phyloP scores from a whole-genome alignment of 2,113 vertebrate species.

The Apodemus sylvaticus region DNA sequence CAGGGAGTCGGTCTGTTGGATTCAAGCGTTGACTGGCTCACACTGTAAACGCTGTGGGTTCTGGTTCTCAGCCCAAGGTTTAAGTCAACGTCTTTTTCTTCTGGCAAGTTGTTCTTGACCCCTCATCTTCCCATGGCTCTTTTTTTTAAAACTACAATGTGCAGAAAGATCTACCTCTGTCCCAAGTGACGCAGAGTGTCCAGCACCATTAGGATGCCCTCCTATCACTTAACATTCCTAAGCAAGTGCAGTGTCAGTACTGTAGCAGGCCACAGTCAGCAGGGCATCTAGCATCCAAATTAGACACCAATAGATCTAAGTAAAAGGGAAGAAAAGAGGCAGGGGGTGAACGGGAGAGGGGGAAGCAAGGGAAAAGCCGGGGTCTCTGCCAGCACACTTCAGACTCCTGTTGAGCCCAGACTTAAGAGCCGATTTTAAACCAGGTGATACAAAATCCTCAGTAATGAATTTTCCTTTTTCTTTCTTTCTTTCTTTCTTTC shows the following conservation, averaged over 20 bases:
- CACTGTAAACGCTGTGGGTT: constrained; percentile 16
- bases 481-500: too few species aligned
- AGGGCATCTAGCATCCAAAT: constrained; percentile 68
- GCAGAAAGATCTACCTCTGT: constrained; percentile 60
- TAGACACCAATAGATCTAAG: constrained; percentile 71
- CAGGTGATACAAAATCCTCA: constrained; percentile 63
- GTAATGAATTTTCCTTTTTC: background rate
- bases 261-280: constrained; percentile 44
- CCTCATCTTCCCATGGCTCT: background rate
- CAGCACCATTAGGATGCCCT: constrained; percentile 63
- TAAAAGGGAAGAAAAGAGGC: constrained; percentile 63
- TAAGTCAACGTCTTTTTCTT: constrained; percentile 5
- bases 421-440: constrained; percentile 59
- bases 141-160: constrained; percentile 39
- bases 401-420: constrained; percentile 62
- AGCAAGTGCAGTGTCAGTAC: constrained; percentile 57
- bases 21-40: background rate
- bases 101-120: background rate
- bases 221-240: constrained; percentile 64
- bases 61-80: constrained; percentile 48
- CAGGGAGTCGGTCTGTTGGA: background rate
- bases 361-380: constrained; percentile 23
- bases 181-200: constrained; percentile 61
- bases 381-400: constrained; percentile 60
- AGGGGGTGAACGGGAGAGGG: constrained; percentile 57